These are phyloP conservation scores for Balanococcus diminutus DNA, from an alignment of 2,888 invertebrate genomes.

Conservation along the genomic window DNA sequence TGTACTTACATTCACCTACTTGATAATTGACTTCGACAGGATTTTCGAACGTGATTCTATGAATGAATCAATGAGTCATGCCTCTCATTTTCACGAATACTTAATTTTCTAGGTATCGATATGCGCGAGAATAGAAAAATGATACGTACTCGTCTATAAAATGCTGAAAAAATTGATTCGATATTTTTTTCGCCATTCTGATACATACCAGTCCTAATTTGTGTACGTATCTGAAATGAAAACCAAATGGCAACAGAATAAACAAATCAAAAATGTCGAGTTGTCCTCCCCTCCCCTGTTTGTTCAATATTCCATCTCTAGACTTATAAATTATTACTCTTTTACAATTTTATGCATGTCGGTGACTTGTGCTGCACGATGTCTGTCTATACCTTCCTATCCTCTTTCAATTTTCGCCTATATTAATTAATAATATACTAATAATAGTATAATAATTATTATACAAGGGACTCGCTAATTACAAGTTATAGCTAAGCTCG, in stretches of 20 bases:
- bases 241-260: neutral
- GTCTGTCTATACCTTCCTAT: no score
- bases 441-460: no score
- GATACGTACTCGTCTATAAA: no score
- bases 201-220: no score
- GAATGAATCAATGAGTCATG: neutral
- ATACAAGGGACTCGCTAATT: neutral
- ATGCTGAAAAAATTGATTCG: no score
- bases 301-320: neutral
- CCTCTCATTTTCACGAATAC: neutral
- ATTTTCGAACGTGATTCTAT: neutral
- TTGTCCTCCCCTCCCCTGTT: neutral
- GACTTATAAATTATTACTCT: neutral
- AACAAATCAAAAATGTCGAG: neutral
- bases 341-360: neutral
- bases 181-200: no score
- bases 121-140: no score
- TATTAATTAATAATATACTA: no score
- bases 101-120: neutral
- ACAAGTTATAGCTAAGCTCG: neutral
- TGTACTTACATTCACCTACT: neutral
- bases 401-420: neutral
- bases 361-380: neutral
- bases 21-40: neutral
- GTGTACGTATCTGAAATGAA: neutral